Percentiles rank a stretch among this genome's conserved stretches.
Conservation (phyloP, 2,888 invertebrate genomes). For the Rhagophthalmus giganteus region DNA sequence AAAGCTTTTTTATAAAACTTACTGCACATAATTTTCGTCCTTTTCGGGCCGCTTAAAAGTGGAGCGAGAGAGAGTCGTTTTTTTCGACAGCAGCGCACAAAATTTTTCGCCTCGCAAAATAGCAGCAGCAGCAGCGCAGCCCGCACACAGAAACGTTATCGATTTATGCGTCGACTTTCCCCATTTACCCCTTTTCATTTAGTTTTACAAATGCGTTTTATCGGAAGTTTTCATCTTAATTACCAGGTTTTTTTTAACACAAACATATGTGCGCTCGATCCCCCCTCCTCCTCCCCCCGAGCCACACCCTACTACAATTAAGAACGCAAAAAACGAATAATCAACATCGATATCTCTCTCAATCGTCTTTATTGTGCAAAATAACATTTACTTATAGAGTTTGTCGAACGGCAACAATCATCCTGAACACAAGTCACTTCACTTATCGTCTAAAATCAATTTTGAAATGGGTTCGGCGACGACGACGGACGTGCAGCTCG, state of each 20-base stretch:
- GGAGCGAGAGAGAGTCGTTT: constrained; percentile 17
- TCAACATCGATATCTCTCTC: constrained; percentile 5
- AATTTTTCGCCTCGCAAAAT: constrained; percentile 6
- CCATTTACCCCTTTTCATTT: constrained; percentile 21
- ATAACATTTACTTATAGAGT: constrained; percentile 14
- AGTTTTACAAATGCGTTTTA: constrained; percentile 16
- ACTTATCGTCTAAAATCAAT: constrained; percentile 18
- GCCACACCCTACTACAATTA: constrained; percentile 29
- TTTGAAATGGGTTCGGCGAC: constrained; percentile 4
- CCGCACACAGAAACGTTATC: constrained; percentile 21
- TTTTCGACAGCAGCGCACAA: constrained; percentile 16
- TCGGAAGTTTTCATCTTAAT: constrained; percentile 24
- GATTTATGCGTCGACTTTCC: constrained; percentile 17
- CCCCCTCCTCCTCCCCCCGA: no score
- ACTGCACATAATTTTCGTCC: constrained; percentile 18
- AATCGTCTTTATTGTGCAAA: constrained; percentile 22
- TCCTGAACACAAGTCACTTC: constrained; percentile 30
- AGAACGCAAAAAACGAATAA: constrained; percentile 17
- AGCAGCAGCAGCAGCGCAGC: no score
- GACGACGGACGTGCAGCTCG: constrained; percentile 8
- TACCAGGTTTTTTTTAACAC: constrained; percentile 20
- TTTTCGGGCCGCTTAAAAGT: constrained; percentile 12
- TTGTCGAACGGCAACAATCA: constrained; percentile 8
- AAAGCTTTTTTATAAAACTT: constrained; percentile 25
- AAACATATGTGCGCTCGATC: constrained; percentile 6